Conservation (phyloP, 2,797 vertebrate species). For the Taeniopygia guttata region DNA sequence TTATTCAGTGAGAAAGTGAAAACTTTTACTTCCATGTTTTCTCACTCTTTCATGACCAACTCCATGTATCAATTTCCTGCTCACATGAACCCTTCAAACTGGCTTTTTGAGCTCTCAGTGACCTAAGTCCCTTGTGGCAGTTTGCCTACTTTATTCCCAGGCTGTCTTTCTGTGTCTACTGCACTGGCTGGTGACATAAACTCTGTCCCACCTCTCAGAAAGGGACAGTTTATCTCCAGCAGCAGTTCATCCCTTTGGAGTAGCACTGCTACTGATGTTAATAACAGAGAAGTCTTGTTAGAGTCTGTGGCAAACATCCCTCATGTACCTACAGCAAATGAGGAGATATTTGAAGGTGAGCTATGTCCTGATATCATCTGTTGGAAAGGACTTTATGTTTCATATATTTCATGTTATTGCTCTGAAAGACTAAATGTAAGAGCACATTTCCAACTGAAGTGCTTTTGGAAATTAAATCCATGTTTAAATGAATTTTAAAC, state of each 20-base stretch:
- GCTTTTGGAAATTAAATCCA: slow-evolving; percentile 30
- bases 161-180: neutral
- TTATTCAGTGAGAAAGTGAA: neutral
- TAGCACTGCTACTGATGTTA: neutral
- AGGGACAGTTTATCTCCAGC: neutral
- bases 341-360: neutral
- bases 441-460: neutral
- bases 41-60: neutral
- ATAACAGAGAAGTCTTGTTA: neutral
- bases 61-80: neutral
- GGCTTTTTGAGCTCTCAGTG: neutral
- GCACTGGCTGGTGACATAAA: neutral
- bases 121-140: neutral
- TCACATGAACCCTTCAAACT: neutral
- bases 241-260: neutral
- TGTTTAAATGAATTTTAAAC: slow-evolving; percentile 19
- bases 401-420: neutral
- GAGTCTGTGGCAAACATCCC: neutral
- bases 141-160: neutral
- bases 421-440: neutral
- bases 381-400: neutral
- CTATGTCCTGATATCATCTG: neutral
- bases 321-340: neutral
- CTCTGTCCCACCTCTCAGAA: neutral
- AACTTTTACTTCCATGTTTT: neutral